phyloP scores from a whole-genome alignment of 2,888 invertebrate species.

The Habrosyne pyritoides region DNA sequence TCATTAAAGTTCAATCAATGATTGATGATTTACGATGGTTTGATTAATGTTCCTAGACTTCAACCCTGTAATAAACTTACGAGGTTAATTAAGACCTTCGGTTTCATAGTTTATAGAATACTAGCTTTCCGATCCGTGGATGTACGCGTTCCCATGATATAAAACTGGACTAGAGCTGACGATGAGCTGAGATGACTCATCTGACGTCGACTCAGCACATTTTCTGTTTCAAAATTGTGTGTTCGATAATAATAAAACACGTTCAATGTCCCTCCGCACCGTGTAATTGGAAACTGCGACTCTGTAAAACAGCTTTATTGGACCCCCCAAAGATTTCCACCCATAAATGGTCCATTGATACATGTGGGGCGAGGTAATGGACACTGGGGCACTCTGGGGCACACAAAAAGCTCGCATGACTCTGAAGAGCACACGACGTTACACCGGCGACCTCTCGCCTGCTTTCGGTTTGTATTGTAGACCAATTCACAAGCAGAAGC shows the following conservation, averaged over 20 bases:
- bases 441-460: conserved; percentile 3
- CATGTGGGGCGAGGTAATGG: conserved; percentile 23
- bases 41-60: background rate
- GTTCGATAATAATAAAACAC: background rate
- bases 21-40: background rate
- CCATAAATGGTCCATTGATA: conserved; percentile 19
- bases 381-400: conserved; percentile 13
- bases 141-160: no score
- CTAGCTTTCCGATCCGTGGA: no score
- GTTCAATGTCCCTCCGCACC: background rate
- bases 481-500: background rate
- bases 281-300: background rate
- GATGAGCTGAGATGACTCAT: no score
- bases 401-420: conserved; percentile 14
- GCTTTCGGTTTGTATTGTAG: background rate
- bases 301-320: background rate
- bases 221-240: background rate
- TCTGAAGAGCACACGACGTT: conserved; percentile 10
- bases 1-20: conserved; percentile 3
- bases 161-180: no score
- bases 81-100: background rate
- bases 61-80: background rate
- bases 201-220: background rate
- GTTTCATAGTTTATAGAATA: background rate
- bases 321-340: background rate